Base-by-base conservation (phyloP, 2,888 invertebrate genomes). In the Palloptera scutellata region DNA sequence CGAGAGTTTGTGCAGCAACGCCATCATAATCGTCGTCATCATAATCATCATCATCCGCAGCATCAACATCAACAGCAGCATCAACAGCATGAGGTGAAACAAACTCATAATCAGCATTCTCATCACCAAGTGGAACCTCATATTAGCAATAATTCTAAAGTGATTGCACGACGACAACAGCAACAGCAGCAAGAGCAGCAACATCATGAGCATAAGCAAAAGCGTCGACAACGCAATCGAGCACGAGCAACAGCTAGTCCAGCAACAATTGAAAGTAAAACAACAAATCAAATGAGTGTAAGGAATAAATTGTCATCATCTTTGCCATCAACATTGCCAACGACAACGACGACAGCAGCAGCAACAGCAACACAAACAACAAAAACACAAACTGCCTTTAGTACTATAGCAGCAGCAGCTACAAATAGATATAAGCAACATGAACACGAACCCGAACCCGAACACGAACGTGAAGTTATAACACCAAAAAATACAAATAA, bases 51-150 rank as follows among this genome's bases (percentile, higher is more conserved):
- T 70, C 72, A 75, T 69, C 54, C 66, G 68, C 67, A 74, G 64
- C 72, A 72, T 66, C 51, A 70, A 64, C 60, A 67, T 64, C 52
- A 70, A 66, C 67, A 72, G 65, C 64, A 73, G 69, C 63, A 72
- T 66, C 69, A 76, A 67, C 72, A 72, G 69, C 66, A 73, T 73
- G 70, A 72, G 69, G 45, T 58, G 65, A 48, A 70, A 59, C 43
- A 63, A 65, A 63, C 75, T 76, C 70, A 77, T 61, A 72, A 72
- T 53, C 65, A 74, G 70, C 75, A 76, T 64, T 73, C 73, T 67
- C 81, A 80, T 66, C 83, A 83, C 80, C 79, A 78, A 74, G 80
- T 83, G 74, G 79, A 83, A 69, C 83, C 83, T 78, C 83, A 83
- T 79, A 83, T 83, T 30, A 30, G 30, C 73, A 80, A 82, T 77